Evolutionary conservation across 2,113 vertebrate genomes (phyloP), one percentile per base, ranked within the genome.

Genomic region (Diglossa brunneiventris): DNA sequence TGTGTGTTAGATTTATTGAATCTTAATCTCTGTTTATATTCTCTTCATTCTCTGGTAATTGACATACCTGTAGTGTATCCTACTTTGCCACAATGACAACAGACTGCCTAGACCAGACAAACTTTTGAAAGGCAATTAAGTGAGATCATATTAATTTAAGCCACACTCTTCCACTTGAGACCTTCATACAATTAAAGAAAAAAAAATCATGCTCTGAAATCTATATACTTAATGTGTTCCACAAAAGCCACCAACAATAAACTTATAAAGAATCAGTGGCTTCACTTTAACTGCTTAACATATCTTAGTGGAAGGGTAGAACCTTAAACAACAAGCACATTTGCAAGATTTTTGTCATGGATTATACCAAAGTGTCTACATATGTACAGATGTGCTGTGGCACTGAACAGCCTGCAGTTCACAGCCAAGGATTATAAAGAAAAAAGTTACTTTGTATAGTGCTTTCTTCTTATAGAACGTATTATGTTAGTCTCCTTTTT

Each of bases 331-430:
- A 76, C 44, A 86, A 68, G 64, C 41, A 89, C 23, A 55, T 73
- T 67, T 87, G 74, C 70, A 95, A 90, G 58, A 92, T 58, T 92
- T 94, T 93, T 86, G 79, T 93, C 72, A 66, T 18, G 41, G 77
- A 79, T 95, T 84, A 83, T 52, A 75, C 44, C 41, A 9, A 83
- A 92, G 37, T 56, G 62, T 85, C 78, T 95, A 66, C 79, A 79
- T 78, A 53, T 4, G 37, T 84, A 79, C 62, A 87, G 81, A 91
- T 83, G 78, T 85, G 63, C 70, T 55, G 39, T 58, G 50, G 58
- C 42, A 89, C 41, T 79, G 33, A 87, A 91, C 44, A 82, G 62
- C 44, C 87, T 62, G n/a, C 52, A 76, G 58, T 53, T 85, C 42
- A 46, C 13, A 89, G 58, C 21, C 33, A 85, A 52, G 39, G 31